Evolutionary conservation across 2,113 vertebrate species (phyloP).

Genomic region (Tympanuchus pallidicinctus): DNA sequence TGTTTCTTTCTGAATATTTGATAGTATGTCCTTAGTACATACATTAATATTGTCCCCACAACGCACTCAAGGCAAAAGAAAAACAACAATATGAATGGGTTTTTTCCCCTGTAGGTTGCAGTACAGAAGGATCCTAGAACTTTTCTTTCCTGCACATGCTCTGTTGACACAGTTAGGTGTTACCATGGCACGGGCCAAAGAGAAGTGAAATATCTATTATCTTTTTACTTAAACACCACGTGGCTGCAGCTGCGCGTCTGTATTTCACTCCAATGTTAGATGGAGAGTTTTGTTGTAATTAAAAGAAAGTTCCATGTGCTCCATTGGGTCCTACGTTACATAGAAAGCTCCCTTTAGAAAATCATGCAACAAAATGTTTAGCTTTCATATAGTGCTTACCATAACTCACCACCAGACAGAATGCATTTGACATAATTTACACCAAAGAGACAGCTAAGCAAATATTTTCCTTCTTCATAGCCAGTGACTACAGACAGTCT

Average conservation of each 20-base stretch:
- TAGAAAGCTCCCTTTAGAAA: background rate
- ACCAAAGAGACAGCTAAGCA: background rate
- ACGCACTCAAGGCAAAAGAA: background rate
- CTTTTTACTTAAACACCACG: background rate
- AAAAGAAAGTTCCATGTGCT: background rate
- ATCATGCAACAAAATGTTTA: background rate
- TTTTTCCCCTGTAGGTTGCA: background rate
- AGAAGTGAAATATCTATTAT: background rate
- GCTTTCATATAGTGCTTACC: background rate
- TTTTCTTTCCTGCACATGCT: background rate
- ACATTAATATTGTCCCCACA: background rate
- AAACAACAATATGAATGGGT: background rate
- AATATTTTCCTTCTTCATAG: constrained; percentile 27
- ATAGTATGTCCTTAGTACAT: background rate
- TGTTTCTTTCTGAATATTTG: background rate
- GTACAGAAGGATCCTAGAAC: background rate
- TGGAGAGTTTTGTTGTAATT: background rate
- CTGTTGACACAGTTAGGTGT: background rate
- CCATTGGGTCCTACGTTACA: background rate
- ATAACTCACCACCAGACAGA: background rate
- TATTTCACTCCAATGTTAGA: background rate
- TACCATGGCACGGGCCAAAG: background rate
- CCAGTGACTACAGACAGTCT: background rate
- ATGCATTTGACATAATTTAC: background rate
- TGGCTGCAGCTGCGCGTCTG: background rate